These are phyloP conservation scores for Turritopsis rubra DNA, from an alignment of 30 jellyfish, hydroid and myxozoan species.

Conservation along the genomic window DNA sequence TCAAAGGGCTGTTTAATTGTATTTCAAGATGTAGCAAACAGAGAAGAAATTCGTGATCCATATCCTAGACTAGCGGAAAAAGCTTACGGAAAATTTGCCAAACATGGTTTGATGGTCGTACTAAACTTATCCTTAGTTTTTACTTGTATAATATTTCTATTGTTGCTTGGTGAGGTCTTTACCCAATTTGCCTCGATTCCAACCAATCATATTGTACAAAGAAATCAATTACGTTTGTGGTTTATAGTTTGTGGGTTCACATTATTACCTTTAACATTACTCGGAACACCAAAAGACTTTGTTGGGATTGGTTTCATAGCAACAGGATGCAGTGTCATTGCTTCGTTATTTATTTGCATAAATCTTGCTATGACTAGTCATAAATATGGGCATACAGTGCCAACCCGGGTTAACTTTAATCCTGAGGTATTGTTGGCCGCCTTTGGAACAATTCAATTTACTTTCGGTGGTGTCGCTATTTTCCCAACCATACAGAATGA, in stretches of 20 bases:
- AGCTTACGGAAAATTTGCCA: conserved; percentile 78
- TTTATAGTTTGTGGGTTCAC: conserved; percentile 72
- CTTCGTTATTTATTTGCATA: conserved; percentile 51
- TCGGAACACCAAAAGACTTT: conserved; percentile 98
- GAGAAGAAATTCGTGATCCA: conserved; percentile 90
- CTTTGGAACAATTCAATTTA: conserved; percentile 85
- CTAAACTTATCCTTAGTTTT: conserved; percentile 54
- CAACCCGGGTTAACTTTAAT: conserved; percentile 46
- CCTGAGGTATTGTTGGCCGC: conserved; percentile 71
- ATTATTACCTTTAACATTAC: conserved; percentile 77
- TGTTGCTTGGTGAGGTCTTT: conserved; percentile 86
- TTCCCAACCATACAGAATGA: conserved; percentile 95
- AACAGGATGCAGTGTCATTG: conserved; percentile 78
- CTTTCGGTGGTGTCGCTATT: conserved; percentile 93
- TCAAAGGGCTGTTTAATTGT: conserved; percentile 82
- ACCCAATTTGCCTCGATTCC: conserved; percentile 77
- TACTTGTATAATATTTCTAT: conserved; percentile 64
- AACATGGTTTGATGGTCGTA: conserved; percentile 60
- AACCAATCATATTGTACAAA: conserved; percentile 40
- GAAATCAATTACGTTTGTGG: conserved; percentile 85
- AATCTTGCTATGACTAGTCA: conserved; percentile 76
- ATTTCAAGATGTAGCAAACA: conserved; percentile 48
- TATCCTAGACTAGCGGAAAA: conserved; percentile 90
- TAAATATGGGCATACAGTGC: conserved; percentile 47
- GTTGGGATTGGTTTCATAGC: conserved; percentile 88